These are phyloP conservation scores for Steinernema carpocapsae DNA, from an alignment of 2,888 invertebrate species.

Conservation along the genomic window DNA sequence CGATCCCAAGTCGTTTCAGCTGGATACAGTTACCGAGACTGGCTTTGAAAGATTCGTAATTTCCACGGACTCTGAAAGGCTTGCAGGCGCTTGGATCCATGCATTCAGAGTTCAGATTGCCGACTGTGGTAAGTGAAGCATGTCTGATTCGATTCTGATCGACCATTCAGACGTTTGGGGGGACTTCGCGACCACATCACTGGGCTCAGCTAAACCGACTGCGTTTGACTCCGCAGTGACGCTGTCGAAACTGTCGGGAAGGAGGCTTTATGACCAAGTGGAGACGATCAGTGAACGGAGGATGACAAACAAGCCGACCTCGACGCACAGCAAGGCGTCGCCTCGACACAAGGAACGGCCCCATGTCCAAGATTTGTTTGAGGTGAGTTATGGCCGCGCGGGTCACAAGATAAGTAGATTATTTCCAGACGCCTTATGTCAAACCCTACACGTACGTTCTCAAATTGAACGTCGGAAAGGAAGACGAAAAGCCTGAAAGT, in stretches of 20 bases:
- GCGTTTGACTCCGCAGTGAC: conserved; percentile 12
- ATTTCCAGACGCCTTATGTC: conserved; percentile 1
- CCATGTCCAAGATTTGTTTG: conserved; percentile 15
- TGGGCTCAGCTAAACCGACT: background rate
- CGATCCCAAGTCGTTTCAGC: background rate
- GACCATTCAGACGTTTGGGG: background rate
- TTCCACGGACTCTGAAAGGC: background rate
- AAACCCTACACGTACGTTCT: conserved; percentile 21
- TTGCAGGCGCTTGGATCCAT: conserved; percentile 4
- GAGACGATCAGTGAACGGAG: background rate
- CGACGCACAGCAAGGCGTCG: background rate
- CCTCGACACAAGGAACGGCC: conserved; percentile 3
- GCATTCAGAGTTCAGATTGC: conserved; percentile 10
- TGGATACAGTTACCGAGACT: conserved; percentile 4
- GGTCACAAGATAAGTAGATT: background rate
- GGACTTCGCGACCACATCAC: background rate
- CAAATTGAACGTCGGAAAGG: conserved; percentile 1
- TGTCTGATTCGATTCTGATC: background rate
- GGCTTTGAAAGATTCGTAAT: background rate
- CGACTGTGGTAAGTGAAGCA: background rate
- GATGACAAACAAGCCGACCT: background rate
- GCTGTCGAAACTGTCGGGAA: background rate
- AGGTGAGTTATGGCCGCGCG: background rate
- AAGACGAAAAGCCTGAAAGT: background rate
- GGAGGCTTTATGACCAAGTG: conserved; percentile 1